Conservation (phyloP, 1,140 invertebrate species). For the Neoseiulus cucumeris region DNA sequence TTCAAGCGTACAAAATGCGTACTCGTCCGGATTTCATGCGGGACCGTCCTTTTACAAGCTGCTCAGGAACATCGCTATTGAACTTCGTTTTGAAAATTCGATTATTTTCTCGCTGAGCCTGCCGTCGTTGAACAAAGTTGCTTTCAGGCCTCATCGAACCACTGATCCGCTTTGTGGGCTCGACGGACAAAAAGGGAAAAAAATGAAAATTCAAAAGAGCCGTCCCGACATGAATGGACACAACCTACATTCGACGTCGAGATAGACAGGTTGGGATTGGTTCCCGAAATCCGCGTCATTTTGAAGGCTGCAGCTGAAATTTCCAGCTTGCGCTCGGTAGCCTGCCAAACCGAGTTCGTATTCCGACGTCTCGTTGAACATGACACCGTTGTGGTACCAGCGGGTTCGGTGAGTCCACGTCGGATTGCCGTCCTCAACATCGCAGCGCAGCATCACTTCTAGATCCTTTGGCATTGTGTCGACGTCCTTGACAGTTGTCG, state of each 20-base stretch:
- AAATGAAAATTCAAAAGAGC: background rate
- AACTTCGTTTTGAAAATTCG: slow-evolving; percentile 16
- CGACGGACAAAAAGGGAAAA: background rate
- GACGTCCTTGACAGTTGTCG: slow-evolving; percentile 50
- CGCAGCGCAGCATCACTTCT: slow-evolving; percentile 55
- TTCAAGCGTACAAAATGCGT: too few relatives aligned
- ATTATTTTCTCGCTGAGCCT: slow-evolving; percentile 32
- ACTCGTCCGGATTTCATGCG: slow-evolving; percentile 15
- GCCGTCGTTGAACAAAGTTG: slow-evolving; percentile 52
- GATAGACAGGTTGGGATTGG: slow-evolving; percentile 44
- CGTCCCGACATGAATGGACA: background rate
- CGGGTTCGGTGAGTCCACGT: slow-evolving; percentile 29
- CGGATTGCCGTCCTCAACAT: slow-evolving; percentile 40
- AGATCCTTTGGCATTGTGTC: slow-evolving; percentile 36
- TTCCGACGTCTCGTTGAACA: slow-evolving; percentile 62
- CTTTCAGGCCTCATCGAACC: slow-evolving; percentile 57
- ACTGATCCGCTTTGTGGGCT: slow-evolving; percentile 13
- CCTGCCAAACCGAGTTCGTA: slow-evolving; percentile 41
- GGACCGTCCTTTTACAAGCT: slow-evolving; percentile 12
- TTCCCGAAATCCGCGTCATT: slow-evolving; percentile 66
- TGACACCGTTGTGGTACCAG: slow-evolving; percentile 60
- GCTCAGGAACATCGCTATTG: background rate
- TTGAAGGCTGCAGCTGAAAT: slow-evolving; percentile 67
- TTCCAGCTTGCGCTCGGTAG: slow-evolving; percentile 62
- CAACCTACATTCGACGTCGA: slow-evolving; percentile 52